Conservation (phyloP, 2,113 vertebrate species). For the Ardeotis arabs region DNA sequence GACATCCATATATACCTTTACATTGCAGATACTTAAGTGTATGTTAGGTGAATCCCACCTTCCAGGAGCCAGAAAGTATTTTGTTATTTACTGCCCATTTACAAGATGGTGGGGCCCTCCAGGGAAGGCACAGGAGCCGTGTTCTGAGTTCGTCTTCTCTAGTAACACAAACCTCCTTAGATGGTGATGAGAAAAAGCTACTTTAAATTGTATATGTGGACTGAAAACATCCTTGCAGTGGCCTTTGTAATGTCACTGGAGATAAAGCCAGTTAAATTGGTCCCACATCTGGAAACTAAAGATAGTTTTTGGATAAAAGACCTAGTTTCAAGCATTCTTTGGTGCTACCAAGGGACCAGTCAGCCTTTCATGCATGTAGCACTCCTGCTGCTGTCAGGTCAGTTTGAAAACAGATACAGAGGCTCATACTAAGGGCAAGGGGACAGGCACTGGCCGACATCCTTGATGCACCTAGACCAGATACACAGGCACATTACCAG, state of each 20-base stretch:
- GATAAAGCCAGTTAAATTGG: background rate
- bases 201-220: background rate
- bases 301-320: background rate
- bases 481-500: background rate
- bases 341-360: background rate
- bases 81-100: background rate
- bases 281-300: background rate
- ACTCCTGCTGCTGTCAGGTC: background rate
- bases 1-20: background rate
- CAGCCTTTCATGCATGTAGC: background rate
- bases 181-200: background rate
- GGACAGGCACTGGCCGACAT: background rate
- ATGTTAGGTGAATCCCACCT: background rate
- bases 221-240: background rate
- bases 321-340: background rate
- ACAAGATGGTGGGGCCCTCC: background rate
- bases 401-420: background rate
- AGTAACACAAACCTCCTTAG: background rate
- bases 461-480: background rate
- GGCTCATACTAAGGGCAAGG: background rate
- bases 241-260: background rate
- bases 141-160: background rate
- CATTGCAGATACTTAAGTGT: background rate
- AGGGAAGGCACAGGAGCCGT: background rate
- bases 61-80: background rate